Conservation (phyloP, 2,113 vertebrate species). For the Willisornis vidua region DNA sequence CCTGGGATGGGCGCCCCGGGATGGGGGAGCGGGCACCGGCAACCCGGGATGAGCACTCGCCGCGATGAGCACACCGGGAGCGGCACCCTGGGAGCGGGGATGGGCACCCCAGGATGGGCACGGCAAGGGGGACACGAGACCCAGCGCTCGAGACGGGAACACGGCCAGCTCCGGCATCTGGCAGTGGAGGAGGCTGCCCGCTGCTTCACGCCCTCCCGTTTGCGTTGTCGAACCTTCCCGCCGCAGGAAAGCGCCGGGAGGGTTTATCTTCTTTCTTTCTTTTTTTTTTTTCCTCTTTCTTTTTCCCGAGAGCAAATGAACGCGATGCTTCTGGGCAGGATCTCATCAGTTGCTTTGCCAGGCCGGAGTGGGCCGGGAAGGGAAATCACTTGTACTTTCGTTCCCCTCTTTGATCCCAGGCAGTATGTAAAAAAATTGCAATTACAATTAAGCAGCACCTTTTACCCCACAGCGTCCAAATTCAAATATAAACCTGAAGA, state of each 20-base stretch:
- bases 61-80: too few species aligned
- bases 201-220: neutral
- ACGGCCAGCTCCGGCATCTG: neutral
- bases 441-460: constrained; percentile 4
- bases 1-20: neutral
- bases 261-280: neutral
- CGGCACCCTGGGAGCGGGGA: neutral
- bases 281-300: neutral
- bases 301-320: neutral
- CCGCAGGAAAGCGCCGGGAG: neutral
- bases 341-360: neutral
- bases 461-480: constrained; percentile 10
- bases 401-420: constrained; percentile 38
- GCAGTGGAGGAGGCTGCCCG: neutral
- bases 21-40: neutral
- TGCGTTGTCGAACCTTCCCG: neutral
- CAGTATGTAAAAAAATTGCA: constrained; percentile 1
- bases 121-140: neutral
- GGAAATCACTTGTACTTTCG: neutral
- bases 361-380: neutral
- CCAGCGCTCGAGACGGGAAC: too few species aligned
- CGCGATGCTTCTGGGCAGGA: neutral
- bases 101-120: neutral
- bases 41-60: neutral
- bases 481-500: constrained; percentile 26